Conservation (phyloP, 2,113 vertebrate genomes). For the Clarias gariepinus region DNA sequence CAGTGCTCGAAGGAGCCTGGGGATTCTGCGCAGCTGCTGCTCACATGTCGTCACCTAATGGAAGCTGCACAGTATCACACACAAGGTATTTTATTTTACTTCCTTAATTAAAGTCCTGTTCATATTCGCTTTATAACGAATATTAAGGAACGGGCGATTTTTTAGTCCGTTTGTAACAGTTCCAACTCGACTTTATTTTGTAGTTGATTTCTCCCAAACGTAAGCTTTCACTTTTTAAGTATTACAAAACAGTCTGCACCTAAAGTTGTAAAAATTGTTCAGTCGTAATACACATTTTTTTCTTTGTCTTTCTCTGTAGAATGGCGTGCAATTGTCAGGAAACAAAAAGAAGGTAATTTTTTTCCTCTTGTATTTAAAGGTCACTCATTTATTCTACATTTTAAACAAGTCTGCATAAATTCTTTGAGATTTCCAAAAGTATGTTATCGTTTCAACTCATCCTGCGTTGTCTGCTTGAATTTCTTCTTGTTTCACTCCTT, state of each 20-base stretch:
- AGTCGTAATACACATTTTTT: not conserved
- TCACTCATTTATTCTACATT: too few species aligned
- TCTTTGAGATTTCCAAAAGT: too few species aligned
- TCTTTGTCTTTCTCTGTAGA: conserved; percentile 58
- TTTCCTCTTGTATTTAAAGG: not conserved
- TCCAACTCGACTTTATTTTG: not conserved
- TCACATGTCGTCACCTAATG: conserved; percentile 75
- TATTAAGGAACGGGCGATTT: not conserved
- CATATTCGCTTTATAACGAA: not conserved
- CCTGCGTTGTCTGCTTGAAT: too few species aligned
- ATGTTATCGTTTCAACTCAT: too few species aligned
- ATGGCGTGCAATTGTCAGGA: conserved; percentile 73
- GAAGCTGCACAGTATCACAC: conserved; percentile 75
- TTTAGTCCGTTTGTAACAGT: not conserved
- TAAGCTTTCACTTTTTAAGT: not conserved
- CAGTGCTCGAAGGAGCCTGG: conserved; percentile 52
- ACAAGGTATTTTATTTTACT: conserved; percentile 61
- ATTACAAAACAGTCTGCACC: not conserved
- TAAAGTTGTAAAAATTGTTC: not conserved
- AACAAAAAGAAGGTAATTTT: conserved; percentile 72
- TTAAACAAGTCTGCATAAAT: too few species aligned
- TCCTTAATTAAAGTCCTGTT: not conserved
- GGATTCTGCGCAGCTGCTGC: conserved; percentile 70
- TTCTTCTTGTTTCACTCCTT: too few species aligned
- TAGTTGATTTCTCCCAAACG: not conserved